Percentiles rank a stretch among this genome's conserved stretches.
Conservation (phyloP, 2,888 invertebrate genomes). For the Escarpia spicata region DNA sequence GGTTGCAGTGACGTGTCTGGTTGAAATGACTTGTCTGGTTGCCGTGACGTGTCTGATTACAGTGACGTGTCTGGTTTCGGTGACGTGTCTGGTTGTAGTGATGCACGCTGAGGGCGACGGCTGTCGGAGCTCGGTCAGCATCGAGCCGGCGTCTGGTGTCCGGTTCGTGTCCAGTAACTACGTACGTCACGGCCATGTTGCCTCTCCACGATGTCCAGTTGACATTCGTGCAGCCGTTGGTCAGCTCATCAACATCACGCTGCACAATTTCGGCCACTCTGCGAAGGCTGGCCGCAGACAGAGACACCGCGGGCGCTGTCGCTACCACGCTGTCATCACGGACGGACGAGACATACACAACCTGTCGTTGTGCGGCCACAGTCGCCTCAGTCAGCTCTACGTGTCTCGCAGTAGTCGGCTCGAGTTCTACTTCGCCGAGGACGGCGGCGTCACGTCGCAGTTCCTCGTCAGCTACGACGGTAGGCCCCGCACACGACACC, state of each 20-base stretch:
- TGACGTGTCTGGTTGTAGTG: constrained; percentile 4
- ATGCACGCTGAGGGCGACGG: not conserved
- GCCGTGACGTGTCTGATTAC: no score
- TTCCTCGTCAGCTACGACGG: constrained; percentile 13
- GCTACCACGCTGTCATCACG: not conserved
- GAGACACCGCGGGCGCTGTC: constrained; percentile 19
- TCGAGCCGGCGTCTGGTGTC: not conserved
- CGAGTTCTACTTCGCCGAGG: constrained; percentile 7
- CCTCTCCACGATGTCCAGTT: constrained; percentile 20
- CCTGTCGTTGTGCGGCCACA: not conserved
- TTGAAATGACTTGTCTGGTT: no score
- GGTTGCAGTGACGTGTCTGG: no score
- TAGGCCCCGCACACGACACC: not conserved
- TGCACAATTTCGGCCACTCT: constrained; percentile 23
- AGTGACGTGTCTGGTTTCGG: not conserved
- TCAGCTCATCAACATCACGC: constrained; percentile 23
- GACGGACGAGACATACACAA: not conserved
- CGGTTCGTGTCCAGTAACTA: constrained; percentile 22
- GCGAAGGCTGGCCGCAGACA: constrained; percentile 13
- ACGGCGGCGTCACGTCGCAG: not conserved
- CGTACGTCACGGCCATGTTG: constrained; percentile 17
- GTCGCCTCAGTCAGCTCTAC: not conserved
- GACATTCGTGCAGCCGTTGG: not conserved
- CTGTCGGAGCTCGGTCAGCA: not conserved
- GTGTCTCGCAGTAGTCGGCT: not conserved